Base-by-base conservation (phyloP, 2,113 vertebrate species). In the Plectropomus leopardus region DNA sequence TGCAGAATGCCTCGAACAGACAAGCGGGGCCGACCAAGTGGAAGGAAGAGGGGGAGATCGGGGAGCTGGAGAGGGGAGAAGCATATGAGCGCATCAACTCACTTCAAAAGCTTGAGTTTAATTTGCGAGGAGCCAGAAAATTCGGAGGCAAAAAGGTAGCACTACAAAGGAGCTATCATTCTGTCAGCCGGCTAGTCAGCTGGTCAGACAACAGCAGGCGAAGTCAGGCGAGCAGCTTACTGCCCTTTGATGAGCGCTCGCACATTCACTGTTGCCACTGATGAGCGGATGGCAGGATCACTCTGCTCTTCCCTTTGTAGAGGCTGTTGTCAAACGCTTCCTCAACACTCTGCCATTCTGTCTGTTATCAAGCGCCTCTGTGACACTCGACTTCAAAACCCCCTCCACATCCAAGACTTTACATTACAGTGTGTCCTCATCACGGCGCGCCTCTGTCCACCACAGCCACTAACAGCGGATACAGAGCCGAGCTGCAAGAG, bases 91-190 rank as follows among this genome's bases (percentile, higher is more conserved):
- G 6, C 72, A 58, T 88, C 80, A 74, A 45, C 83, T 75, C 82
- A 89, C 87, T 91, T 91, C 86, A 92, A 91, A 92, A 81, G 81
- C 72, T 17, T 5, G 44, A 48, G 61, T 73, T 88, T 84, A 81
- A 92, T 92, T 90, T 90, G 85, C 34, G 58, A 87, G 74, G 71
- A 88, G 86, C 68, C 71, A 71, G 84, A 85, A 69, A 70, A 69
- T 74, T 71, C 11, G 4, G 67, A 88, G 86, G 86, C 79, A 80
- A 79, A 89, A 85, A 67, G 63, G 68, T 69, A 68, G 63, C 45
- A 74, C 60, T 85, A 87, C 88, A 89, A 91, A 92, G 84, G 77
- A 68, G 42, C 75, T 36, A 80, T 90, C 85, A 77, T 82, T 83
- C 80, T 66, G 86, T 91, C 90, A 86, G 90, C 80, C 48, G 59